Percentiles rank a stretch among this genome's conserved stretches.
Conservation (phyloP, 2,797 vertebrate genomes). For the Muraenolepis orangiensis region DNA sequence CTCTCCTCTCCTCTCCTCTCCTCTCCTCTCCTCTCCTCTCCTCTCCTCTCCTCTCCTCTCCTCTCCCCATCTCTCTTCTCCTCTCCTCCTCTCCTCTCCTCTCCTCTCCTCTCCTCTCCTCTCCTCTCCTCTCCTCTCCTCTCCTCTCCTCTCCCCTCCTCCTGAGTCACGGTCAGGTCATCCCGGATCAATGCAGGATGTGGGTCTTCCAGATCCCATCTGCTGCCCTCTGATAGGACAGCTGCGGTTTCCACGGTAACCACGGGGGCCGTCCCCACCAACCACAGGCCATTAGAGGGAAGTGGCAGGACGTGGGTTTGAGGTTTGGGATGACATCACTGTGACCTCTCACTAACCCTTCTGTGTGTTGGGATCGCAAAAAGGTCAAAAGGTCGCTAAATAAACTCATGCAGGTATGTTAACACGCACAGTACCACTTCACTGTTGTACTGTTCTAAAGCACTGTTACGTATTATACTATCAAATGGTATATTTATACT, state of each 20-base stretch:
- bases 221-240: not conserved
- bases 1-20: not conserved
- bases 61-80: not conserved
- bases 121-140: not conserved
- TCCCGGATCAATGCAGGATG: slow-evolving; percentile 57
- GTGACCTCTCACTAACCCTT: not conserved
- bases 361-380: not conserved
- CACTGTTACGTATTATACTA: not conserved
- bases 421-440: too few relatives aligned
- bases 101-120: not conserved
- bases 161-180: not conserved
- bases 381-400: not conserved
- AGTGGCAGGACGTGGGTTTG: not conserved
- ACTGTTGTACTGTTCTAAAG: not conserved
- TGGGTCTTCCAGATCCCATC: slow-evolving; percentile 62
- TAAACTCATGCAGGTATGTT: not conserved
- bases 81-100: not conserved
- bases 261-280: not conserved
- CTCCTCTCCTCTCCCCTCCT: not conserved
- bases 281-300: not conserved
- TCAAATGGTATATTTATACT: not conserved
- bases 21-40: not conserved
- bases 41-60: not conserved
- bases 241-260: not conserved
- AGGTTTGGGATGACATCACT: not conserved